Evolutionary conservation across 2,113 vertebrate species (phyloP).

Genomic region (Mastomys coucha): DNA sequence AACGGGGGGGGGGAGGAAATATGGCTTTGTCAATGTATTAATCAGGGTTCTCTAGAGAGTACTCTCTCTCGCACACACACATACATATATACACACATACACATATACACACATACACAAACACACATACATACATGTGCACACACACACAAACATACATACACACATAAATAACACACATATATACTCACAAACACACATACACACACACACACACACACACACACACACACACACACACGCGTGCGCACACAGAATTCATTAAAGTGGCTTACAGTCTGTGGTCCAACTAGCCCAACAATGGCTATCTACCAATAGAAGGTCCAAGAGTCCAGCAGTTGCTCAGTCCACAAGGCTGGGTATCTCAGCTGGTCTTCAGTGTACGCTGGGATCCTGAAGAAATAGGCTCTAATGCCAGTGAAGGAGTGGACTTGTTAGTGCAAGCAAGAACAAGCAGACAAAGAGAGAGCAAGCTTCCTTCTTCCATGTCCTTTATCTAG

Average conservation of each 20-base stretch:
- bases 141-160: neutral
- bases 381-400: neutral
- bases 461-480: neutral
- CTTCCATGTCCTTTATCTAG: neutral
- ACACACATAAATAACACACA: neutral
- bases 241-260: neutral
- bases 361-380: neutral
- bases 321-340: neutral
- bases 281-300: neutral
- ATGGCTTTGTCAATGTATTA: neutral
- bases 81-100: rapidly evolving
- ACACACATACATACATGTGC: neutral
- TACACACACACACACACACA: neutral
- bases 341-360: neutral
- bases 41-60: neutral
- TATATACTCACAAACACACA: neutral
- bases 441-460: neutral
- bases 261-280: neutral
- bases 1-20: no score
- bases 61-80: no score
- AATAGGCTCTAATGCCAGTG: neutral
- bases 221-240: neutral
- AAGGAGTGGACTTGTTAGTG: neutral
- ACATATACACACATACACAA: neutral
- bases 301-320: neutral